A percentile compares a stretch with the other conserved stretches of the same genome.
Conservation (phyloP, 1,140 invertebrate species). For the Cherax quadricarinatus region DNA sequence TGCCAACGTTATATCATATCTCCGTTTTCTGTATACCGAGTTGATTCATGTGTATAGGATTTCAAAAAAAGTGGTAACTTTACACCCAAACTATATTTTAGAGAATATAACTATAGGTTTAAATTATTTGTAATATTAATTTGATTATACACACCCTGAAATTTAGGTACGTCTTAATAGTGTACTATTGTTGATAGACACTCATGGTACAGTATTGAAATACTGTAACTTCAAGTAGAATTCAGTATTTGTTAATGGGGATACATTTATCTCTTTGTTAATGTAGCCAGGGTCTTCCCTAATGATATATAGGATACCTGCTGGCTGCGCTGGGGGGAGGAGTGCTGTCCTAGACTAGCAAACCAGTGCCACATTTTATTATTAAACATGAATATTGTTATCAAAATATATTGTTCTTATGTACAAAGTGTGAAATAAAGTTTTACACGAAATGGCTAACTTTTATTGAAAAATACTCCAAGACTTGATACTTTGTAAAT, state of each 20-base stretch:
- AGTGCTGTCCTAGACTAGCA: conserved; percentile 19
- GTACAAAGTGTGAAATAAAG: conserved; percentile 71
- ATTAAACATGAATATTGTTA: conserved; percentile 70
- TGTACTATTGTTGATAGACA: too few species aligned
- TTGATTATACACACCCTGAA: too few species aligned
- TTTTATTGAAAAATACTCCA: background rate
- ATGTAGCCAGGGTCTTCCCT: background rate
- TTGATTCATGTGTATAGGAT: too few species aligned
- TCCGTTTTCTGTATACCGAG: too few species aligned
- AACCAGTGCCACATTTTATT: conserved; percentile 33
- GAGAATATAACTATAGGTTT: too few species aligned
- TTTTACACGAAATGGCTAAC: conserved; percentile 58
- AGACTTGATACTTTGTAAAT: too few species aligned
- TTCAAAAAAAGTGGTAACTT: too few species aligned
- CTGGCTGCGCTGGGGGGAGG: conserved; percentile 1
- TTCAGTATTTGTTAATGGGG: background rate
- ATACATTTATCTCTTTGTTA: conserved; percentile 5
- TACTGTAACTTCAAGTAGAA: background rate
- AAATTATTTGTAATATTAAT: too few species aligned
- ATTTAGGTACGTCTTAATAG: too few species aligned
- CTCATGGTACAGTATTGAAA: too few species aligned
- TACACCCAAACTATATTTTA: too few species aligned
- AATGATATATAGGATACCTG: background rate
- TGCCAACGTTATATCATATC: too few species aligned
- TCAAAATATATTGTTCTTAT: conserved; percentile 71